phyloP scores from a whole-genome alignment of 2,797 vertebrate species.

The Thamnophis elegans region DNA sequence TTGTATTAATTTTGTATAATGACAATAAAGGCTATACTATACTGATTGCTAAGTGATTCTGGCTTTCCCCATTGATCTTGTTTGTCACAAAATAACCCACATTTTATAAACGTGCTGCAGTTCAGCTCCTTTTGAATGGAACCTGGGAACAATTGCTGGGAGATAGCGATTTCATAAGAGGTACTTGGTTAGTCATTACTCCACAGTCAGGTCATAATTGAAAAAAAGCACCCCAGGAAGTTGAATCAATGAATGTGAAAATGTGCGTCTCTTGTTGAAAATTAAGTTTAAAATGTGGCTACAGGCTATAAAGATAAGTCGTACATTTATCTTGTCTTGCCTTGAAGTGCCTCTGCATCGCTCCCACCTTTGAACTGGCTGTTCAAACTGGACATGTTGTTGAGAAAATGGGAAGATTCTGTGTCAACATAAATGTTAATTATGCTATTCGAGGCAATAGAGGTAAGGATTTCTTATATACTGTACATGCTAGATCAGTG shows the following conservation, averaged over 20 bases:
- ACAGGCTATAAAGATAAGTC: background rate
- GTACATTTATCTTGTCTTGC: background rate
- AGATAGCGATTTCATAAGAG: background rate
- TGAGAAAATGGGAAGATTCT: constrained; percentile 70
- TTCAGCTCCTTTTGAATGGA: background rate
- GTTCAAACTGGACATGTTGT: constrained; percentile 76
- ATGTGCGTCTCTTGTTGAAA: background rate
- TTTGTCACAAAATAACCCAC: background rate
- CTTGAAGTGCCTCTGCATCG: constrained; percentile 74
- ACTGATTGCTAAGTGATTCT: too few relatives aligned
- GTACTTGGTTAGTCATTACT: background rate
- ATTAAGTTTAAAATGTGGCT: background rate
- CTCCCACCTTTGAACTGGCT: constrained; percentile 77
- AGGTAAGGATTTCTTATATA: constrained; percentile 52
- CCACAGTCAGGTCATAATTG: background rate
- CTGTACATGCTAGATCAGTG: background rate
- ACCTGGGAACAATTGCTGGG: too few relatives aligned
- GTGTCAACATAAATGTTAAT: constrained; percentile 61
- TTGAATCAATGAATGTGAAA: too few relatives aligned
- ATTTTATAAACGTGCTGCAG: background rate
- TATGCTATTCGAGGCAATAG: constrained; percentile 74
- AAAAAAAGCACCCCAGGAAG: background rate
- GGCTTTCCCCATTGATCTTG: too few relatives aligned
- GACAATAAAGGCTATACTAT: too few relatives aligned
- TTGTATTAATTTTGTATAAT: too few relatives aligned